Evolutionary conservation across 2,888 invertebrate genomes (phyloP).

Genomic region (Eucera pruinosa): DNA sequence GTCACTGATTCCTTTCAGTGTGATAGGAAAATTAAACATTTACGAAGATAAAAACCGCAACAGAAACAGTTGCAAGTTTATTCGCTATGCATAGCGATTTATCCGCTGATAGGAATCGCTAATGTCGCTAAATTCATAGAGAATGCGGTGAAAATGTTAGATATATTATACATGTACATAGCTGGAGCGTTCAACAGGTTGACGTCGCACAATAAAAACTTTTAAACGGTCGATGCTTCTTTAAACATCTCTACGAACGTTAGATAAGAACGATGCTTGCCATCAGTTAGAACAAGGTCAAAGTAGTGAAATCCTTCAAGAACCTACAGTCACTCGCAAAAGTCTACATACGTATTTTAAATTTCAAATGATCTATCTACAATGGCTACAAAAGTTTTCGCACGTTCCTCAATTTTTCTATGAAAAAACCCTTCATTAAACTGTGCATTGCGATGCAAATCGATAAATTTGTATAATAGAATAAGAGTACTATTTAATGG

Average conservation of each 20-base stretch:
- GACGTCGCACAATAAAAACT: conserved; percentile 55
- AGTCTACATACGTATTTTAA: too few species aligned
- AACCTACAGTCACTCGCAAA: too few species aligned
- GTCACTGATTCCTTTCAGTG: too few species aligned
- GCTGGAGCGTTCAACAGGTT: conserved; percentile 53
- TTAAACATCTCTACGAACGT: conserved; percentile 33
- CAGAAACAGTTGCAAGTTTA: background rate
- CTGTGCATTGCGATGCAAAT: too few species aligned
- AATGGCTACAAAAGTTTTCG: too few species aligned
- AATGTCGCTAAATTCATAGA: conserved; percentile 6
- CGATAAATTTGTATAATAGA: too few species aligned
- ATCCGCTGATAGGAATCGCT: conserved; percentile 15
- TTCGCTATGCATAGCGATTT: conserved; percentile 11
- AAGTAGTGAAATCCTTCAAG: background rate
- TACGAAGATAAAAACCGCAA: too few species aligned
- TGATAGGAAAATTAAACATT: too few species aligned
- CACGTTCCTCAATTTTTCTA: too few species aligned
- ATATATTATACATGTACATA: background rate
- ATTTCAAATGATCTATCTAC: too few species aligned
- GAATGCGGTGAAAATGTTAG: conserved; percentile 13
- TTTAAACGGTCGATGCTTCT: conserved; percentile 41
- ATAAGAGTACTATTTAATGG: too few species aligned
- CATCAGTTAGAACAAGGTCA: background rate
- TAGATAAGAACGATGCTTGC: conserved; percentile 21
- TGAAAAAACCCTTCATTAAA: too few species aligned